These are phyloP conservation scores for Tonatia bakeri DNA, from an alignment of 2,113 vertebrate species.

Conservation along the genomic window DNA sequence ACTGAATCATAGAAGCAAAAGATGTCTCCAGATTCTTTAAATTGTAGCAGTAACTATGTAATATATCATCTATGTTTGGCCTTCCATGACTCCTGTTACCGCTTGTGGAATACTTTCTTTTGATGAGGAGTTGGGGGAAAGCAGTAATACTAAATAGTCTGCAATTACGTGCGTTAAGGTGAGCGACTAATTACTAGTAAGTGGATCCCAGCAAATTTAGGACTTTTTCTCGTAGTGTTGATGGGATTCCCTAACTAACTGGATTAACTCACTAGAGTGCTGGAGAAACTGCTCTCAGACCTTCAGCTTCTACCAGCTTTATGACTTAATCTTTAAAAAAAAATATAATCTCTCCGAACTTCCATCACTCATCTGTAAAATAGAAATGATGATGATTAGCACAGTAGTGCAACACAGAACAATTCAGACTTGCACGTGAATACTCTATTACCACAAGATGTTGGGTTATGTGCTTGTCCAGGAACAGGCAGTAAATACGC, in stretches of 20 bases:
- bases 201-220: not conserved
- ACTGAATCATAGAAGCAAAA: not conserved
- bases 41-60: not conserved
- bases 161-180: not conserved
- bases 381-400: not conserved
- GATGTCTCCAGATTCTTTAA: not conserved
- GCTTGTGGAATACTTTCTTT: not conserved
- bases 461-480: not conserved
- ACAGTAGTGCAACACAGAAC: not conserved
- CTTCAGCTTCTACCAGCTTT: not conserved
- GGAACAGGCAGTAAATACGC: not conserved
- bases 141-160: not conserved
- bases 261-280: not conserved
- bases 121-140: not conserved
- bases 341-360: not conserved
- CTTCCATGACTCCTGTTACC: not conserved
- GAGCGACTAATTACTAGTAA: not conserved
- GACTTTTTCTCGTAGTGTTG: not conserved
- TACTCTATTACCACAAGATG: not conserved
- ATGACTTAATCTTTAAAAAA: not conserved
- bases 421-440: not conserved
- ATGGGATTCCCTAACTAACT: not conserved
- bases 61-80: not conserved
- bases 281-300: not conserved
- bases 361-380: not conserved